Percentiles rank a stretch among this genome's conserved stretches.
These are phyloP conservation scores for Plotosus lineatus DNA, from an alignment of 2,113 vertebrate species.

Conservation along the genomic window DNA sequence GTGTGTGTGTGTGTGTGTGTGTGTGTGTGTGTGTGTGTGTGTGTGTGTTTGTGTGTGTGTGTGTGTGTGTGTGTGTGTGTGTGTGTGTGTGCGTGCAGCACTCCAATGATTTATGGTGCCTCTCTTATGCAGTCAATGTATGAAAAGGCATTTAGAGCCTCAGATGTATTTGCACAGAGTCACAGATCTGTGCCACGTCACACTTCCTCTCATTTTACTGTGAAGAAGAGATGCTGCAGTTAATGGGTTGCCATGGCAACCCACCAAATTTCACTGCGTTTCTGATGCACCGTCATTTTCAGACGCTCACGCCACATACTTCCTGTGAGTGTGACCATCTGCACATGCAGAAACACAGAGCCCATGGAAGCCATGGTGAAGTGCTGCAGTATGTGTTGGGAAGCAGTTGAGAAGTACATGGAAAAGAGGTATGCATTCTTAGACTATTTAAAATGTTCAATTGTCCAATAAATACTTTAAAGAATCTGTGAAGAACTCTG, in stretches of 20 bases:
- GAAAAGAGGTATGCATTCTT: not conserved
- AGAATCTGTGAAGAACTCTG: not conserved
- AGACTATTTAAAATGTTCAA: not conserved
- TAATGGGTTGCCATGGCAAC: constrained; percentile 58
- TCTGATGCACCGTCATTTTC: constrained; percentile 35
- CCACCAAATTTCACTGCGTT: constrained; percentile 47
- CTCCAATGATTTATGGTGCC: not conserved
- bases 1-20: not conserved
- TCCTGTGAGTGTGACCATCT: constrained; percentile 14
- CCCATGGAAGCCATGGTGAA: not conserved
- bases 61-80: not conserved
- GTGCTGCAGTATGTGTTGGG: not conserved
- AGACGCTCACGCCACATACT: constrained; percentile 29
- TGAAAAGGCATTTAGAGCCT: constrained; percentile 8
- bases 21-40: not conserved
- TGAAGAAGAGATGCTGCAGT: constrained; percentile 34
- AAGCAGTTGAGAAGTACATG: not conserved
- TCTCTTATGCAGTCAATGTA: not conserved
- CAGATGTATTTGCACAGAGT: not conserved
- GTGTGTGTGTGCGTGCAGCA: not conserved
- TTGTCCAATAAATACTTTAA: not conserved
- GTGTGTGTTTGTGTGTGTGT: not conserved
- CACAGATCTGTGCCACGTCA: not conserved
- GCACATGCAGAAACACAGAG: not conserved
- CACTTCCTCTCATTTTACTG: constrained; percentile 30